Evolutionary conservation across 92 coral and sea anemone genomes (phyloP), one percentile per base, ranked within the genome.

Genomic region (Chrysogorgia sp.): DNA sequence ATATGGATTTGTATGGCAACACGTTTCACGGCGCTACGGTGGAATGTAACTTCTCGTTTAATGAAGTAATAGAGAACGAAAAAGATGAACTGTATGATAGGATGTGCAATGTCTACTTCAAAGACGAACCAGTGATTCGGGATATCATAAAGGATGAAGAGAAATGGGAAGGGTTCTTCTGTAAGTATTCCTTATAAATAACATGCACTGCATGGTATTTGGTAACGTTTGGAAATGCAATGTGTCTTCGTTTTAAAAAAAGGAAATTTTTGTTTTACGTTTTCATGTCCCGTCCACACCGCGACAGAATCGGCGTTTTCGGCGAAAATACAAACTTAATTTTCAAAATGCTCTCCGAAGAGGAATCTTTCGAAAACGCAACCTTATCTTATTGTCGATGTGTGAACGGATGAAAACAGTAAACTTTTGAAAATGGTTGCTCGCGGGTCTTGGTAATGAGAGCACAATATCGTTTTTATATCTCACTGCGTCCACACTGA

Each of bases 1-100:
- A 43, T 3, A 69, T 69, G 76, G 76, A 69, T 49, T 12, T 69
- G 21, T 53, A 69, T 22, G 76, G 76, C 60, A 69, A 69, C 31
- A 69, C 48, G 0, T 69, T 69, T 23, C 26, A 47, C 8, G 59
- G 3, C 20, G 76, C 76, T 10, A 19, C 60, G 2, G 76, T 69
- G 4, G 76, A 69, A n/a, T 69, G 76, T n/a, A 34, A 69, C 8
- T 69, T 69, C 60, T 45, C 58, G 7, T 69, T 69, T 69, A 35
- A 40, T 45, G 76, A 69, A 26, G 76, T 69, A 2, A 69, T 69
- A 2, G 76, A 69, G 60, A 28, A 49, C 2, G 76, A 69, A 29
- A 69, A 21, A n/a, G 60, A 69, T 21, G 76, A 69, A 30, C 31
- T 69, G 19, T 24, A 34, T 17, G 2, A 12, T 1, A 45, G 76